phyloP scores from a whole-genome alignment of 2,888 invertebrate species.

The Lasioglossum figueresi region DNA sequence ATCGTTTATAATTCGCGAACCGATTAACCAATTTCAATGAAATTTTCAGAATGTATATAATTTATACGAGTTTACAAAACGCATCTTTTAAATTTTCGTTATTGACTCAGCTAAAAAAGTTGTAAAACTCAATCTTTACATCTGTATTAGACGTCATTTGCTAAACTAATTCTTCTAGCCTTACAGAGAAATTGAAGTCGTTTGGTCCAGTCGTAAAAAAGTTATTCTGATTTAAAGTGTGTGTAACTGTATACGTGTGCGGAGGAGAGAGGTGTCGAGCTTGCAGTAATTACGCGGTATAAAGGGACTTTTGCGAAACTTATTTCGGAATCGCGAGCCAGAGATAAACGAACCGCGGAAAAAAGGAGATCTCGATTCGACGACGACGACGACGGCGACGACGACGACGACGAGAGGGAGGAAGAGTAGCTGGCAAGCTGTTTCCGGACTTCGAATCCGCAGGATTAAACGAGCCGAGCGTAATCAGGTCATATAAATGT shows the following conservation, averaged over 20 bases:
- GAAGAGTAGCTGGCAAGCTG: constrained; percentile 19
- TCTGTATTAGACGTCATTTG: no score
- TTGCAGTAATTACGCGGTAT: not conserved
- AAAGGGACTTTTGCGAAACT: not conserved
- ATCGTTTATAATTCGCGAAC: no score
- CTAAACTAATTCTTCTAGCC: no score
- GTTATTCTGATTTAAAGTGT: no score
- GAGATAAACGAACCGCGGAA: constrained; percentile 22
- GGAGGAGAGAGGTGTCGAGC: not conserved
- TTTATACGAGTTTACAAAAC: no score
- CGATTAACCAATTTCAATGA: no score
- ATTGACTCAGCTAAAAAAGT: no score
- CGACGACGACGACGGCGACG: not conserved
- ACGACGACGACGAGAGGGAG: not conserved
- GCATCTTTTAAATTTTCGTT: no score
- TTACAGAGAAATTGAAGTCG: no score
- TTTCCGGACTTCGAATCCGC: constrained; percentile 36
- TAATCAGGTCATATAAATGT: constrained; percentile 79
- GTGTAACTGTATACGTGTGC: not conserved
- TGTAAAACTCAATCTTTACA: no score
- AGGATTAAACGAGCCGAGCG: constrained; percentile 64
- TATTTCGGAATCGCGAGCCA: not conserved
- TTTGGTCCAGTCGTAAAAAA: no score
- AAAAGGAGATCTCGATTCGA: not conserved
- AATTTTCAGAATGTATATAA: no score